phyloP scores from a whole-genome alignment of 1,140 invertebrate species.

The Orussus abietinus region DNA sequence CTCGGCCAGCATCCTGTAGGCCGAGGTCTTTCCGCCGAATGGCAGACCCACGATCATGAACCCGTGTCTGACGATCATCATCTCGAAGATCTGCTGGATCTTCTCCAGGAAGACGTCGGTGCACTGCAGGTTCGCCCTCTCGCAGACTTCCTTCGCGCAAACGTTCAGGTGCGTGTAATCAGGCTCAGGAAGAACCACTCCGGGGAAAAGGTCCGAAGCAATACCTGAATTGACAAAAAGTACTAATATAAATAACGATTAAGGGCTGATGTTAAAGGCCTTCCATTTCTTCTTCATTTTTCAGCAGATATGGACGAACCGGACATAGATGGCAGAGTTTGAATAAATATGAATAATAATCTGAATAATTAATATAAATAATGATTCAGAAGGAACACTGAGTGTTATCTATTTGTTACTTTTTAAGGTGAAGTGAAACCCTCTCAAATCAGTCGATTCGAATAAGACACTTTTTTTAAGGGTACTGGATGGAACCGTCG shows the following conservation, averaged over 20 bases:
- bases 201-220: conserved; percentile 89
- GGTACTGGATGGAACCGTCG: too few relatives aligned
- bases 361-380: too few relatives aligned
- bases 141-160: conserved; percentile 64
- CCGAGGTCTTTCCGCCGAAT: conserved; percentile 82
- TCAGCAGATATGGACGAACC: too few relatives aligned
- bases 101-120: conserved; percentile 87
- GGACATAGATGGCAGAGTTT: too few relatives aligned
- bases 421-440: too few relatives aligned
- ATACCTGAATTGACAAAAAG: conserved; percentile 69
- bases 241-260: conserved; percentile 9
- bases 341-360: too few relatives aligned
- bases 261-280: too few relatives aligned
- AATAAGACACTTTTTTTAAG: too few relatives aligned
- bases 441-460: too few relatives aligned
- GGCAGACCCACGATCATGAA: conserved; percentile 88
- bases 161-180: conserved; percentile 60
- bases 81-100: conserved; percentile 89
- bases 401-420: too few relatives aligned
- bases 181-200: conserved; percentile 70
- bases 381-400: too few relatives aligned
- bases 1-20: conserved; percentile 74
- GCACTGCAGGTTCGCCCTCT: conserved; percentile 75
- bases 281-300: too few relatives aligned
- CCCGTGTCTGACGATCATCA: conserved; percentile 91